Conservation (phyloP, 2,888 invertebrate species). For the Phytoseiulus persimilis region DNA sequence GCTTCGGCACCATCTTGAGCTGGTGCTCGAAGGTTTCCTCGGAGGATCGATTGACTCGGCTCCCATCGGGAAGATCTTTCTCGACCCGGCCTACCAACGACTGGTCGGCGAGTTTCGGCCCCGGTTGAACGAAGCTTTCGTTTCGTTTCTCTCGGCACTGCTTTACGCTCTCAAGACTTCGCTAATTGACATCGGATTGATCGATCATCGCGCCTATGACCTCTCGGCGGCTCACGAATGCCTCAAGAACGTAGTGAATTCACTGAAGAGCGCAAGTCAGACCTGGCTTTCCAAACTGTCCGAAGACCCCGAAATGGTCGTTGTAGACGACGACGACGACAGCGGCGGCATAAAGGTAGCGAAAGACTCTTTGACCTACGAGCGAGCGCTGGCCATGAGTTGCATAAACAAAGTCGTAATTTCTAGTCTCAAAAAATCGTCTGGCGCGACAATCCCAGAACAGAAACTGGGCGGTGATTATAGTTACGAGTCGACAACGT, state of each 20-base stretch:
- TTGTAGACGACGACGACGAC: neutral
- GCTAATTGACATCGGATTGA: slow-evolving; percentile 33
- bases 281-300: slow-evolving; percentile 10
- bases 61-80: slow-evolving; percentile 21
- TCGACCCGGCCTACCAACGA: neutral
- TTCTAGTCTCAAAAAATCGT: slow-evolving; percentile 25
- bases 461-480: slow-evolving; percentile 33
- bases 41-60: slow-evolving; percentile 11
- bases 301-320: slow-evolving; percentile 14
- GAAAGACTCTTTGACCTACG: slow-evolving; percentile 26
- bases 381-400: slow-evolving; percentile 14
- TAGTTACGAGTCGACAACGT: slow-evolving; percentile 30
- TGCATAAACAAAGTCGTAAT: slow-evolving; percentile 28
- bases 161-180: slow-evolving; percentile 33
- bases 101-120: slow-evolving; percentile 16
- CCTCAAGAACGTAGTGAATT: slow-evolving; percentile 16
- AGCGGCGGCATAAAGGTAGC: neutral
- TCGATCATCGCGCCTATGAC: slow-evolving; percentile 29
- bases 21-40: slow-evolving; percentile 34
- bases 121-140: slow-evolving; percentile 13
- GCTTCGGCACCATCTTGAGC: slow-evolving; percentile 25
- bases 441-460: neutral
- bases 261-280: slow-evolving; percentile 16
- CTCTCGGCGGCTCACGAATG: slow-evolving; percentile 21
- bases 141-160: slow-evolving; percentile 28